These are phyloP conservation scores for Hemiscyllium ocellatum DNA, from an alignment of 2,113 vertebrate species.

Conservation along the genomic window DNA sequence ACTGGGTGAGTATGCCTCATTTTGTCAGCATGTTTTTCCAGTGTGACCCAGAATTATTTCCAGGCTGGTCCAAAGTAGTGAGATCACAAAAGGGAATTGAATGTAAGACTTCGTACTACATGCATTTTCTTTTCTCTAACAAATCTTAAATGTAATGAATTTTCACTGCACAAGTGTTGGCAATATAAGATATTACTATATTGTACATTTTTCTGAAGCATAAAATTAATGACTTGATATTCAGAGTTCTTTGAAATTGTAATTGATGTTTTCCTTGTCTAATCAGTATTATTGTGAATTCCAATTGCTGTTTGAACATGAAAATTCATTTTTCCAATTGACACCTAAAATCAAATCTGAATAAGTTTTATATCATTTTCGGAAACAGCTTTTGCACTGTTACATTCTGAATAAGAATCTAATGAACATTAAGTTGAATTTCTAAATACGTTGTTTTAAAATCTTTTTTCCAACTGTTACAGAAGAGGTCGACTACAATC, in stretches of 20 bases:
- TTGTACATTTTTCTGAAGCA: not conserved
- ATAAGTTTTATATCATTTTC: not conserved
- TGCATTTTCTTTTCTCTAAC: not conserved
- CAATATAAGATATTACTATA: not conserved
- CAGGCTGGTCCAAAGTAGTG: not conserved
- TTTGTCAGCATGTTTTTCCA: not conserved
- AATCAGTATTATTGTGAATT: not conserved
- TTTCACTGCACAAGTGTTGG: not conserved
- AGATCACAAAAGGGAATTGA: not conserved
- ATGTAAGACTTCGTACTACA: not conserved
- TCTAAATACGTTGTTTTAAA: not conserved
- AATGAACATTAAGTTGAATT: not conserved
- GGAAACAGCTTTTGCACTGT: not conserved
- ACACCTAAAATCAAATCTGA: not conserved
- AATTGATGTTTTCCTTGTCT: not conserved
- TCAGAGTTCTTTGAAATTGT: not conserved
- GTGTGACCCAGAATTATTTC: not conserved
- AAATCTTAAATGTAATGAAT: not conserved
- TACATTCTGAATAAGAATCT: not conserved
- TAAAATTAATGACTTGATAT: not conserved
- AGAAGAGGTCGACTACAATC: constrained; percentile 91
- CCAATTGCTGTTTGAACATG: not conserved
- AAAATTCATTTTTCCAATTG: not conserved
- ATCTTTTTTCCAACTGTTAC: constrained; percentile 49
- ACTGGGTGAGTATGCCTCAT: not conserved